Base-by-base conservation (phyloP, 1,140 invertebrate species). In the Megalopta genalis region DNA sequence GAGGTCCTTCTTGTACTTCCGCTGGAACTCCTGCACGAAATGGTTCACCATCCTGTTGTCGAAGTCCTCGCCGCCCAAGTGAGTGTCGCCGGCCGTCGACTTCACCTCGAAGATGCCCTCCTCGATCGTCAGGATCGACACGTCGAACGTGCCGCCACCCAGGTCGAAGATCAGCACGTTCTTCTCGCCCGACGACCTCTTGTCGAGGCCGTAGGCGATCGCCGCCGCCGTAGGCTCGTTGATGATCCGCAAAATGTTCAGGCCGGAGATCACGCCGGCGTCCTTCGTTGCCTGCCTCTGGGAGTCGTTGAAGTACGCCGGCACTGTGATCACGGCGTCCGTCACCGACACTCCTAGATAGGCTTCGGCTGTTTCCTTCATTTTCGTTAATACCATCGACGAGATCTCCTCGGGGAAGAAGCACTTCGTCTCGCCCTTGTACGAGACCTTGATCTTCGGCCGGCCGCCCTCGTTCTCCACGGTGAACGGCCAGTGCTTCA, bases 221-320 rank as follows among this genome's bases (percentile, higher is more conserved):
- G 95, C 95, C 0, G 95, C 95, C 16, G 95, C 95, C 0, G 95
- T 95, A 0, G 95, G 94, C 74, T 96, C 95, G 88, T 97, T 97
- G 87, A 97, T 97, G 86, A 97, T 97, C 92, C 97, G 94, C 68
- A 98, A 94, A 83, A 98, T 91, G 37, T 95, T 96, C 21, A 96
- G 80, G 23, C 94, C 95, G 77, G 93, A 87, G 74, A 95, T 95
- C 14, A 91, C 92, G 18, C 94, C 95, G 14, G 95, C 94, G 82
- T 95, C 94, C 86, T 95, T 98, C 27, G 97, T 98, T 65, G 97
- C 97, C 91, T 98, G 97, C 90, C 97, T 94, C 90, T 98, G 97
- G 7, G 96, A 97, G 90, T 98, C 97, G 87, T 98, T 95, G 89
- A 95, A 95, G 72, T 95, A 95, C 8, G 93, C 93, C 0, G 92